Conservation (phyloP, 2,113 vertebrate genomes). For the Psittacus erithacus region DNA sequence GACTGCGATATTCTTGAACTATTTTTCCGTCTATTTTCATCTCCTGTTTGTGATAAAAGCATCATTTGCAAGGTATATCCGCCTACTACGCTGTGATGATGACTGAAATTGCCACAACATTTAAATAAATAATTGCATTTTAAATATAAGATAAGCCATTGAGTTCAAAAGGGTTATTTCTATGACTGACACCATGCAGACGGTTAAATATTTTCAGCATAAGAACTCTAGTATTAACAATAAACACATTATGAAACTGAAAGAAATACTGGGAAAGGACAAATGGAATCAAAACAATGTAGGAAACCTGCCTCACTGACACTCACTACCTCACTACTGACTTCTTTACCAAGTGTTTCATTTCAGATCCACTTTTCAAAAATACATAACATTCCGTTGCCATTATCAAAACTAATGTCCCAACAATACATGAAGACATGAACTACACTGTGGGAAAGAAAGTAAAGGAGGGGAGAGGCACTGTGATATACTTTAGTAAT, state of each 20-base stretch:
- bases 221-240: neutral
- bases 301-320: neutral
- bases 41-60: neutral
- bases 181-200: neutral
- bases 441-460: neutral
- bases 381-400: slow-evolving; percentile 48
- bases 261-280: neutral
- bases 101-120: neutral
- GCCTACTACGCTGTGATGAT: neutral
- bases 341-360: slow-evolving; percentile 14
- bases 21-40: neutral
- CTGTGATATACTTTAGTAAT: slow-evolving; percentile 46
- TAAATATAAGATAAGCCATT: neutral
- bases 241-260: neutral
- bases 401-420: slow-evolving; percentile 63
- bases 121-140: neutral
- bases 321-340: neutral
- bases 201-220: neutral
- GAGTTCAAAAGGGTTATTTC: neutral
- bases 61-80: neutral
- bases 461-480: neutral
- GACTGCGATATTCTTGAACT: neutral
- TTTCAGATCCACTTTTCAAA: slow-evolving; percentile 50
- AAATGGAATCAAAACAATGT: neutral
- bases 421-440: neutral